A percentile compares a stretch with the other conserved stretches of the same genome.
Conservation (phyloP, 2,888 invertebrate genomes). For the Chesias legatella region DNA sequence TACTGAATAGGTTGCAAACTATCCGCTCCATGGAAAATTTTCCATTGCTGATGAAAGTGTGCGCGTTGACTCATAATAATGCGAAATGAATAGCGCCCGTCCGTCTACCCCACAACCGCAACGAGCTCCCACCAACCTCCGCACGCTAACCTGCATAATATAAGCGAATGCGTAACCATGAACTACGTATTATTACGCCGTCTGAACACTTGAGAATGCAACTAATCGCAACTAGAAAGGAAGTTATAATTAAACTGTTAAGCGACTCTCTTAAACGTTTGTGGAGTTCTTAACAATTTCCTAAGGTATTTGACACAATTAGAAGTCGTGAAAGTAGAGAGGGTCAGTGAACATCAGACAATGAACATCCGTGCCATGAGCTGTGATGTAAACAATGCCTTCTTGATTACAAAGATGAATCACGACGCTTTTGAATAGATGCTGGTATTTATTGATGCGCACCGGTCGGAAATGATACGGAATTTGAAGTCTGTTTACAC, state of each 20-base stretch:
- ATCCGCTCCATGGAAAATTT: constrained; percentile 42
- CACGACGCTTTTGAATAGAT: constrained; percentile 25
- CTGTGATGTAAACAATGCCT: constrained; percentile 28
- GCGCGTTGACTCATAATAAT: constrained; percentile 57
- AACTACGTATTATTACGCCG: constrained; percentile 51
- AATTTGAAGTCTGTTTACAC: not conserved
- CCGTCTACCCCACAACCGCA: constrained; percentile 60
- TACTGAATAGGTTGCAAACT: constrained; percentile 52
- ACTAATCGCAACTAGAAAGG: constrained; percentile 27
- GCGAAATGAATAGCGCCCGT: constrained; percentile 60
- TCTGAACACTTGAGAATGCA: constrained; percentile 29
- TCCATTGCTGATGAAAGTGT: constrained; percentile 68
- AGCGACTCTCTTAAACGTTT: constrained; percentile 18
- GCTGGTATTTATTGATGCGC: constrained; percentile 29
- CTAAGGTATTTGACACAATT: constrained; percentile 23
- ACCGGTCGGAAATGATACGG: constrained; percentile 11
- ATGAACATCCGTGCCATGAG: constrained; percentile 25
- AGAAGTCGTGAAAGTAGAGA: constrained; percentile 23
- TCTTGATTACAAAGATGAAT: constrained; percentile 29
- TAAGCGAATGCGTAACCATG: constrained; percentile 56
- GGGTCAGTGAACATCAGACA: constrained; percentile 24
- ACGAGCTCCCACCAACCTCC: constrained; percentile 38
- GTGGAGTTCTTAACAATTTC: constrained; percentile 19
- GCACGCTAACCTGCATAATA: constrained; percentile 42
- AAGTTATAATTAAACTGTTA: constrained; percentile 27